Percentiles rank a stretch among this genome's conserved stretches.
Evolutionary conservation across 2,888 invertebrate genomes (phyloP).

Genomic region (Chalcis sispes): DNA sequence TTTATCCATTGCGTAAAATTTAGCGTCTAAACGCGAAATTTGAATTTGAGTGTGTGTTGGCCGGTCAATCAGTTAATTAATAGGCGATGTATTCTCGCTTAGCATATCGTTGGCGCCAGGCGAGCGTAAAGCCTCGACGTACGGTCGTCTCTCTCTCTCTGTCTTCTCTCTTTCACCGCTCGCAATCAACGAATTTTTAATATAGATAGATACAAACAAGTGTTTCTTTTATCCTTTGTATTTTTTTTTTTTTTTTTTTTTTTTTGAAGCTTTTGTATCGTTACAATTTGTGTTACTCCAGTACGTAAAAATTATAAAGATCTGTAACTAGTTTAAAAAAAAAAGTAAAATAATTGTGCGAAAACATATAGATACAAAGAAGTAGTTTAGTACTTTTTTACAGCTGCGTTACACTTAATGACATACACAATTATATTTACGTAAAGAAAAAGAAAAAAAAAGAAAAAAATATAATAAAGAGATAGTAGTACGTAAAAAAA

Average conservation of each 20-base stretch:
- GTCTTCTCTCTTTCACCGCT: background rate
- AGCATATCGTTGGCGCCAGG: constrained; percentile 40
- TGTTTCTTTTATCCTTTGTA: background rate
- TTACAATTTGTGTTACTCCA: background rate
- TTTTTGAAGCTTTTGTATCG: background rate
- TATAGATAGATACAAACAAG: constrained; percentile 3
- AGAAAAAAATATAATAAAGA: background rate
- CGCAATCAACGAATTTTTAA: constrained; percentile 26
- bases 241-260: background rate
- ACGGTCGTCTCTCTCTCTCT: background rate
- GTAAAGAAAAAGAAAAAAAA: constrained; percentile 22
- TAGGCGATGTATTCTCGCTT: constrained; percentile 19
- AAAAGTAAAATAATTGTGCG: constrained; percentile 5
- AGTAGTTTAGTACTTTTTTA: constrained; percentile 60
- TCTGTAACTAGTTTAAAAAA: background rate
- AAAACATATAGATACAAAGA: constrained; percentile 62
- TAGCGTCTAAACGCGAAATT: constrained; percentile 30
- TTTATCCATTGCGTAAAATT: constrained; percentile 35
- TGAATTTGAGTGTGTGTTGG: constrained; percentile 11
- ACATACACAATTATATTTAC: constrained; percentile 24
- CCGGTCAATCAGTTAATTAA: constrained; percentile 52
- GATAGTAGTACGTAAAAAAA: constrained; percentile 6
- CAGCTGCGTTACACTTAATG: constrained; percentile 14
- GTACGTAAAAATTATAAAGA: background rate
- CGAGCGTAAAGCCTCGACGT: constrained; percentile 15